Percentiles rank a stretch among this genome's conserved stretches.
phyloP scores from a whole-genome alignment of 1,140 invertebrate species.

The Tetragnatha versicolor region DNA sequence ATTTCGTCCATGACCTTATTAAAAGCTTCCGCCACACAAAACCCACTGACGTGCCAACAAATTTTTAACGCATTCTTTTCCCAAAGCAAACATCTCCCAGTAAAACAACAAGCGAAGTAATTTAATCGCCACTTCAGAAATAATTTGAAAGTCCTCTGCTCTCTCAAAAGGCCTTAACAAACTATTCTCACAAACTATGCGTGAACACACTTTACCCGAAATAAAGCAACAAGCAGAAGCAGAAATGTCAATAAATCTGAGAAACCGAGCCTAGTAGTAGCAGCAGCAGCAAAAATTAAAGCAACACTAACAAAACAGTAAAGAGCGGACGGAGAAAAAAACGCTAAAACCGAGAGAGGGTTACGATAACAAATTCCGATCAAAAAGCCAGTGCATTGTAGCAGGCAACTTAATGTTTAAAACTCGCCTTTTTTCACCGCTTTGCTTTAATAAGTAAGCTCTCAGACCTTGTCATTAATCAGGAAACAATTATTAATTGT shows the following conservation, averaged over 20 bases:
- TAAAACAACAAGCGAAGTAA: too few relatives aligned
- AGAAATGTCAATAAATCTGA: conserved; percentile 16
- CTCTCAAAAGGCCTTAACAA: background rate
- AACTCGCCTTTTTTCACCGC: background rate
- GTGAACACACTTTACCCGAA: background rate
- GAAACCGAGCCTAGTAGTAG: background rate
- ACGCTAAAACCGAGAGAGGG: background rate
- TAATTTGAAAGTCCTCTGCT: background rate
- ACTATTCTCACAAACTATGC: background rate
- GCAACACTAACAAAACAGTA: too few relatives aligned
- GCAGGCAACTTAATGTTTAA: background rate
- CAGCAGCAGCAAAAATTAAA: background rate
- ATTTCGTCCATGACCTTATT: too few relatives aligned
- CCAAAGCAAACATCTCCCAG: too few relatives aligned
- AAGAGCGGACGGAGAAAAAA: too few relatives aligned
- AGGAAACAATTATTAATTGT: conserved; percentile 37
- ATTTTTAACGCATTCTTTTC: too few relatives aligned
- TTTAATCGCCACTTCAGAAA: background rate
- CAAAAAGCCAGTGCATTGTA: background rate
- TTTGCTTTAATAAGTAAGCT: background rate
- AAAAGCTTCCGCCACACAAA: too few relatives aligned
- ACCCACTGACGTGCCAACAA: too few relatives aligned
- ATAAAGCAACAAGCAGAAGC: background rate
- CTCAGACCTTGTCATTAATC: conserved; percentile 17
- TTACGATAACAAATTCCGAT: conserved; percentile 14